phyloP scores from a whole-genome alignment of 2,888 invertebrate species.

The Euclidia mi region DNA sequence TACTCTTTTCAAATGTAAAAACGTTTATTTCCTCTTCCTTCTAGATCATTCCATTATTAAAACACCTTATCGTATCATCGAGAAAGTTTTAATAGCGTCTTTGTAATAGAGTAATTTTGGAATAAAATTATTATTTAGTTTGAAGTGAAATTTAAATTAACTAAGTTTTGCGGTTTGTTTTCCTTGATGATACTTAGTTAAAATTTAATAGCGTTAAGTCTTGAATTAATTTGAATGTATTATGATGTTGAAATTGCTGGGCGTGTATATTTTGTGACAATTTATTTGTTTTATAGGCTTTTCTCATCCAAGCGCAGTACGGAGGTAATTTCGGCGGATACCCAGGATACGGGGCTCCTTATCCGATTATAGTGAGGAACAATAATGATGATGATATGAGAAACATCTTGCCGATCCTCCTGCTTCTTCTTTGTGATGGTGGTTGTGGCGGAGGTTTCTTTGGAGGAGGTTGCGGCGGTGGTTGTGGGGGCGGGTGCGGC shows the following conservation, averaged over 20 bases:
- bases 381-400: slow-evolving; percentile 61
- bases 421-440: slow-evolving; percentile 66
- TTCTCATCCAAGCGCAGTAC: slow-evolving; percentile 64
- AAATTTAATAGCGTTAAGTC: too few relatives aligned
- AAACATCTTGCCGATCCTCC: slow-evolving; percentile 65
- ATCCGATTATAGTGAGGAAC: slow-evolving; percentile 65
- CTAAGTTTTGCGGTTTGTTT: too few relatives aligned
- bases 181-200: too few relatives aligned
- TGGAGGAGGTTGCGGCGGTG: slow-evolving; percentile 50
- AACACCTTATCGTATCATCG: too few relatives aligned
- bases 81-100: too few relatives aligned
- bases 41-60: too few relatives aligned
- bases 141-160: too few relatives aligned
- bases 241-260: too few relatives aligned
- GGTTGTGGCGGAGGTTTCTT: slow-evolving; percentile 36
- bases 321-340: slow-evolving; percentile 45
- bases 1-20: slow-evolving; percentile 69
- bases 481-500: slow-evolving; percentile 14
- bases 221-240: too few relatives aligned
- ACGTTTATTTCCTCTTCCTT: too few relatives aligned
- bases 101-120: background rate
- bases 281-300: slow-evolving; percentile 50
- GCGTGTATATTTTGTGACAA: too few relatives aligned
- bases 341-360: slow-evolving; percentile 55
- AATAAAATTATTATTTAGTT: background rate